Percentiles rank a stretch among this genome's conserved stretches.
Conservation (phyloP, 2,113 vertebrate species). For the Hemichromis elongatus region DNA sequence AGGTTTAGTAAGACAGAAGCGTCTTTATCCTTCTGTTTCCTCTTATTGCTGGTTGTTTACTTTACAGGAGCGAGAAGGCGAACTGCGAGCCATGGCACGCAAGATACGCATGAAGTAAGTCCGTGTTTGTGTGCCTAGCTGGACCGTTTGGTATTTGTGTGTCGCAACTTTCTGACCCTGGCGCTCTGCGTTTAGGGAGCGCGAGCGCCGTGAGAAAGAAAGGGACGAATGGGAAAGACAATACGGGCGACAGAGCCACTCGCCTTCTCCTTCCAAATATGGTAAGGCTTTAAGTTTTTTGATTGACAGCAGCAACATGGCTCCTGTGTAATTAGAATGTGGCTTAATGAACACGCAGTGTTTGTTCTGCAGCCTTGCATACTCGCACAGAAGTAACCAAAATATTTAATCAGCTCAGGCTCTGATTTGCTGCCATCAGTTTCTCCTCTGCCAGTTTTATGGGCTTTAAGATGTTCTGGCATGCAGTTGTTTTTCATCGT, state of each 20-base stretch:
- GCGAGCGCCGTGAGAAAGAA: slow-evolving; percentile 87
- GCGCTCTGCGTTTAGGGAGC: slow-evolving; percentile 75
- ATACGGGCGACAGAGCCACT: slow-evolving; percentile 86
- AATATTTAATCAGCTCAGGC: neutral
- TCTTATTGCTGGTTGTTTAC: neutral
- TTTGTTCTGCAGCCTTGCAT: neutral
- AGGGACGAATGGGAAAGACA: slow-evolving; percentile 91
- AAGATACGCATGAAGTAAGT: slow-evolving; percentile 96
- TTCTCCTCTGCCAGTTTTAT: slow-evolving; percentile 20
- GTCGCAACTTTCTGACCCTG: slow-evolving; percentile 26
- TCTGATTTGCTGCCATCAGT: neutral
- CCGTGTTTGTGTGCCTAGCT: neutral
- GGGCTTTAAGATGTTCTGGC: slow-evolving; percentile 1
- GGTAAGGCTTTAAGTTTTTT: slow-evolving; percentile 65
- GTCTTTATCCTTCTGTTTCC: neutral
- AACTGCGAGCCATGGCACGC: slow-evolving; percentile 90
- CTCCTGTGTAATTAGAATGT: neutral
- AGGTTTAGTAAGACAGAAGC: neutral
- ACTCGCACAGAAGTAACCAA: neutral
- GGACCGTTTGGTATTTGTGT: slow-evolving; percentile 15
- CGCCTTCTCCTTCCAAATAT: slow-evolving; percentile 84
- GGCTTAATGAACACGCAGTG: neutral
- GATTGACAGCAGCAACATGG: neutral
- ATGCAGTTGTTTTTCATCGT: slow-evolving; percentile 31
- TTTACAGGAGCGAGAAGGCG: slow-evolving; percentile 87